Percentiles rank a stretch among this genome's conserved stretches.
Conservation (phyloP, 1,140 invertebrate genomes). For the Drosophila biarmipes region DNA sequence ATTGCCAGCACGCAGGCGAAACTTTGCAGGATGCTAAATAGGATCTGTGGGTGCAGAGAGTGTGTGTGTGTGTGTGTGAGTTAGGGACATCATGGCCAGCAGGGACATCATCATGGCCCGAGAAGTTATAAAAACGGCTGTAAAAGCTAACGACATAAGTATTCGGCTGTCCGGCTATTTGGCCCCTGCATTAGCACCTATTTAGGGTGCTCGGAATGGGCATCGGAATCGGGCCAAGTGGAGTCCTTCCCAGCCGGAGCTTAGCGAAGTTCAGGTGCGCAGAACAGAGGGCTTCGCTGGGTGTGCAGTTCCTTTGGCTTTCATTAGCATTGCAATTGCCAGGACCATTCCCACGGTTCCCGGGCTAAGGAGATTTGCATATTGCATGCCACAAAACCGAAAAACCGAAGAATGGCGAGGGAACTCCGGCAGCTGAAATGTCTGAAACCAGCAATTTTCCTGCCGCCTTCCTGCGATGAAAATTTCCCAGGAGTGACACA, state of each 20-base stretch:
- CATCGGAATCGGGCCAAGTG: slow-evolving; percentile 5
- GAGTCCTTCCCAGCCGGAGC: slow-evolving; percentile 1
- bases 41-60: slow-evolving; percentile 2
- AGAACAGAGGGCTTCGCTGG: slow-evolving; percentile 6
- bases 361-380: slow-evolving; percentile 60
- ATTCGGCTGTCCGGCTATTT: slow-evolving; percentile 38
- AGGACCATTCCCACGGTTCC: slow-evolving; percentile 25
- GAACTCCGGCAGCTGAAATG: slow-evolving; percentile 50
- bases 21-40: slow-evolving; percentile 57
- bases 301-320: slow-evolving; percentile 16
- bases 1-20: slow-evolving; percentile 61
- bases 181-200: slow-evolving; percentile 67
- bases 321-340: slow-evolving; percentile 61
- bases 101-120: slow-evolving; percentile 33
- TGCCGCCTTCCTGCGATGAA: slow-evolving; percentile 17
- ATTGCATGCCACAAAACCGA: slow-evolving; percentile 50
- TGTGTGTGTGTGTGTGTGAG: slow-evolving; percentile 19
- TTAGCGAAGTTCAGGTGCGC: slow-evolving; percentile 16
- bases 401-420: slow-evolving; percentile 13
- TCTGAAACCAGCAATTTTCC: slow-evolving; percentile 57
- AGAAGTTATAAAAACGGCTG: slow-evolving; percentile 53
- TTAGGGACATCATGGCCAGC: background rate
- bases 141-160: slow-evolving; percentile 56
- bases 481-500: slow-evolving; percentile 51
- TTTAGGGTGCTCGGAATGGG: slow-evolving; percentile 31